Evolutionary conservation across 2,113 vertebrate species (phyloP), one percentile per base, ranked within the genome.

Genomic region (Gnathochromis pfefferi): DNA sequence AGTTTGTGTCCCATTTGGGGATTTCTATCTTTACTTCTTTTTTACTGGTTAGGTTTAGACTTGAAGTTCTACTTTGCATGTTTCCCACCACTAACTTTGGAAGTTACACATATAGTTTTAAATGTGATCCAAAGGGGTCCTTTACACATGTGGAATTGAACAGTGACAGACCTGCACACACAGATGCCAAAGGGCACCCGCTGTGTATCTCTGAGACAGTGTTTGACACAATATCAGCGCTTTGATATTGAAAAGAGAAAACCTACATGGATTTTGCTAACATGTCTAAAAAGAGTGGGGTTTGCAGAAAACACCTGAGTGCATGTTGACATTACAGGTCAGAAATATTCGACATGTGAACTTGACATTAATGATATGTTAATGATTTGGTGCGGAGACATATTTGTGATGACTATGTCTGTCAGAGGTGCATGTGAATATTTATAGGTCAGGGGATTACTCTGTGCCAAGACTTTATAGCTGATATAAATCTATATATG

Each of bases 391-490:
- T 80, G 82, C 73, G 7, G 57, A 45, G 54, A 82, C 82, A 86
- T 85, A 55, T 89, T 73, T 84, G 45, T 38, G 49, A 84, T 51
- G 80, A 79, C 75, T 82, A 5, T 57, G 65, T 85, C 85, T 57
- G 57, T 57, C 54, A 58, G 85, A 85, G 83, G 81, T 88, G 47
- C 68, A 38, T 19, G 78, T 86, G 85, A 85, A 85, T 92, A 91
- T 93, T 92, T 89, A 89, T 90, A 85, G 87, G 80, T 84, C 65
- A 55, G 60, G 78, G 13, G 33, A 49, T 81, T 38, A 28, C n/a
- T 85, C 82, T 11, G 70, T 63, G 81, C 85, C 85, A 80, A 65
- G 75, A 57, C 42, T 70, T 45, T 81, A 63, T 86, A 47, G 87
- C 85, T 51, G 80, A 55, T 73, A 33, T 80, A 85, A 88, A 89